Evolutionary conservation across 2,797 vertebrate species (phyloP).

Genomic region (Sorex maritimensis): DNA sequence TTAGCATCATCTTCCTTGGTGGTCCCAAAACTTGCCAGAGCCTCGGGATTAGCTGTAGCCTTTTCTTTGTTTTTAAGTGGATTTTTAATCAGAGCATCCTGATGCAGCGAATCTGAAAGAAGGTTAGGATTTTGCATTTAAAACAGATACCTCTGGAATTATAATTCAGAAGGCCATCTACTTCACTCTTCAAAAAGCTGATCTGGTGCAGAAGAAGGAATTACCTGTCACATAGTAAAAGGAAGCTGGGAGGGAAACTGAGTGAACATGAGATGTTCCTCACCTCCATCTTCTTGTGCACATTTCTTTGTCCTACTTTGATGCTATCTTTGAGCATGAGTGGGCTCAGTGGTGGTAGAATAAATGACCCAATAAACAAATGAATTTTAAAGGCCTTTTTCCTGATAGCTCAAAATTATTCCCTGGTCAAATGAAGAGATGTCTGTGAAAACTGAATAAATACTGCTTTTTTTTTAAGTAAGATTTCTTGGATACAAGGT

Average conservation of each 20-base stretch:
- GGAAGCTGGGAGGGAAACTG: not conserved
- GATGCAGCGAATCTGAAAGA: not conserved
- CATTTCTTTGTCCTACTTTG: not conserved
- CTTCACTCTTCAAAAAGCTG: not conserved
- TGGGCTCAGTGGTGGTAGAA: not conserved
- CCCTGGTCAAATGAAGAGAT: not conserved
- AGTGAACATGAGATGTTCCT: not conserved
- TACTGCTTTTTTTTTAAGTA: not conserved
- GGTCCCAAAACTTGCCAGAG: not conserved
- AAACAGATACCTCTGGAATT: not conserved
- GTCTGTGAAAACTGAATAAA: not conserved
- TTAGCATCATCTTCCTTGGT: not conserved
- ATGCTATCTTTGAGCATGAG: not conserved
- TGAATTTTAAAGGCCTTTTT: not conserved
- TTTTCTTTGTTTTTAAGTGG: not conserved
- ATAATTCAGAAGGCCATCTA: not conserved
- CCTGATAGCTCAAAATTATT: not conserved
- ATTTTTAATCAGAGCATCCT: not conserved
- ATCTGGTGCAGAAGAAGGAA: no score
- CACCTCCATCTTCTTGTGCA: not conserved
- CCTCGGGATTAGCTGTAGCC: not conserved
- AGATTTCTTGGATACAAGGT: not conserved
- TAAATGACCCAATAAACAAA: not conserved
- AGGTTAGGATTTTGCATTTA: slow-evolving; percentile 7
- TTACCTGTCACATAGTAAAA: no score